Conservation (phyloP, 2,888 invertebrate genomes). For the Sympetrum striolatum region DNA sequence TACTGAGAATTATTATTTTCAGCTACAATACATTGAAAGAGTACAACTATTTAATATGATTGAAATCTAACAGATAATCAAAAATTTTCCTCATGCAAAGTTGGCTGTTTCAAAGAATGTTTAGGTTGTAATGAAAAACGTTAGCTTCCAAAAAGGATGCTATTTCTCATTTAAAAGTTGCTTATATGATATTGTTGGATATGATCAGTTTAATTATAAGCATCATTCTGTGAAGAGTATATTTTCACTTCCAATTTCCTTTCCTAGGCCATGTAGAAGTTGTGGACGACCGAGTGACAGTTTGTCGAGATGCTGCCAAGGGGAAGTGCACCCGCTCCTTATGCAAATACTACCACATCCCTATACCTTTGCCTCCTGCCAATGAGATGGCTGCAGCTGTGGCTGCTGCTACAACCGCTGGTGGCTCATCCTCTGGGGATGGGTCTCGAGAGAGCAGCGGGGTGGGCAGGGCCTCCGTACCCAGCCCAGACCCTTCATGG, state of each 20-base stretch:
- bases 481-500: conserved; percentile 30
- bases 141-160: too few relatives aligned
- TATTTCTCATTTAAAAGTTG: too few relatives aligned
- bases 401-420: background rate
- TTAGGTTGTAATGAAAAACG: too few relatives aligned
- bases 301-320: conserved; percentile 94
- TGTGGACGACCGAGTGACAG: conserved; percentile 93
- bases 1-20: too few relatives aligned
- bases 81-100: too few relatives aligned
- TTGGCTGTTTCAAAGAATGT: too few relatives aligned
- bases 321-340: conserved; percentile 91
- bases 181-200: too few relatives aligned
- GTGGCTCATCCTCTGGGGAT: background rate
- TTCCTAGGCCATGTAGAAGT: conserved; percentile 91
- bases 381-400: conserved; percentile 68
- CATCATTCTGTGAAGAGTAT: too few relatives aligned
- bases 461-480: conserved; percentile 7
- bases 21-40: too few relatives aligned
- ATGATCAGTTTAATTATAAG: too few relatives aligned
- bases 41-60: too few relatives aligned
- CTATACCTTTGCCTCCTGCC: conserved; percentile 86
- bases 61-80: too few relatives aligned
- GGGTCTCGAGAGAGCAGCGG: conserved; percentile 16
- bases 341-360: conserved; percentile 98
- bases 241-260: conserved; percentile 18